Percentiles rank a stretch among this genome's conserved stretches.
Evolutionary conservation across 1,140 invertebrate genomes (phyloP).

Genomic region (Trichonephila inaurata): DNA sequence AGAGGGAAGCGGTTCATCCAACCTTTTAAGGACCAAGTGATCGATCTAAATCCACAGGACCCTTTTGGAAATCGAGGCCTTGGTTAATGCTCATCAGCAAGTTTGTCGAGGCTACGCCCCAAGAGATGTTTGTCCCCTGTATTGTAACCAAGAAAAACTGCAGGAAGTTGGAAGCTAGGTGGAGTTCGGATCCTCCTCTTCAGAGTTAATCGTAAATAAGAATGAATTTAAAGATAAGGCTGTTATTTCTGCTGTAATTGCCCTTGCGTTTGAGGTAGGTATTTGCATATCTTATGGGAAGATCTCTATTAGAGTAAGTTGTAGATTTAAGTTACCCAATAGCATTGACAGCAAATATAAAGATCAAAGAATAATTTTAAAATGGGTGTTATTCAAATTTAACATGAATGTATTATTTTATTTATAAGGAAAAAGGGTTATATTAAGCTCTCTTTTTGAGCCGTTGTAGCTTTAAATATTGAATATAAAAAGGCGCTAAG

Average conservation of each 20-base stretch:
- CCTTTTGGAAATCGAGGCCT: slow-evolving; percentile 14
- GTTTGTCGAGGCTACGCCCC: slow-evolving; percentile 14
- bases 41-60: slow-evolving; percentile 54
- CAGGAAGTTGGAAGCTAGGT: not conserved
- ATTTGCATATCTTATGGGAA: not conserved
- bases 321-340: not conserved
- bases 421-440: too few relatives aligned
- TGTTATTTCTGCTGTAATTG: not conserved
- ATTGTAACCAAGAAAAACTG: not conserved
- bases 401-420: too few relatives aligned
- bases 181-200: not conserved
- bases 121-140: not conserved
- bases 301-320: not conserved
- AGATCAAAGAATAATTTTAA: too few relatives aligned
- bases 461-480: too few relatives aligned
- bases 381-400: too few relatives aligned
- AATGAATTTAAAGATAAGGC: not conserved
- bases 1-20: slow-evolving; percentile 7
- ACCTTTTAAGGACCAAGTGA: slow-evolving; percentile 46
- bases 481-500: too few relatives aligned
- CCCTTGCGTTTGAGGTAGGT: not conserved
- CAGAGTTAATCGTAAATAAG: slow-evolving; percentile 11
- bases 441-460: too few relatives aligned
- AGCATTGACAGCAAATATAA: too few relatives aligned
- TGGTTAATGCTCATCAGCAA: slow-evolving; percentile 63